Base-by-base conservation (phyloP, 2,888 invertebrate species). In the Stramonita haemastoma region DNA sequence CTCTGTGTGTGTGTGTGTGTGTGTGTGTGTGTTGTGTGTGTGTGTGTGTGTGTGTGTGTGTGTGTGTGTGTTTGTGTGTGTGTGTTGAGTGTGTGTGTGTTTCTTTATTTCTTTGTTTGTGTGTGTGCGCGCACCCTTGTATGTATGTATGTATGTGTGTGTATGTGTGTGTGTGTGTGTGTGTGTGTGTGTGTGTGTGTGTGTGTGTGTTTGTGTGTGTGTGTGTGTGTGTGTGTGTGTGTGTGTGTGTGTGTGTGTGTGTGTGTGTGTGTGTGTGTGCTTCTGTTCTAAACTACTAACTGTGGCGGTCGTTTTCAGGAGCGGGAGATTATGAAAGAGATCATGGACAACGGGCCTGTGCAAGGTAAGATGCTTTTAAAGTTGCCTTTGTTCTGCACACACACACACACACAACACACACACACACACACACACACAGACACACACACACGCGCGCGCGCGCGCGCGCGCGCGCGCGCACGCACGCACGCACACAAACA, bases 291-390 rank as follows among this genome's bases (percentile, higher is more conserved):
- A 46, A 46, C 46, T 5, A 46, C 8, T 2, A 46, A 46, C 46
- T 46, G 46, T 46, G 46, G n/a, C 8, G 73, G n/a, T 22, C n/a
- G 26, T 19, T 87, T 87, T 19, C 92, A 95, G 95, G 97, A 97
- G 92, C 97, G 97, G n/a, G 98, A 98, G 94, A 98, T 99, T 93
- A 98, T 98, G 98, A 97, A 97, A 89, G 99, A 99, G 95, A 98
- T 99, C 88, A 97, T 97, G 96, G 97, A 97, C 86, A 98, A 98
- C 83, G 99, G 99, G 86, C 99, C 99, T 0, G 98, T 99, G 0
- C 99, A 99, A 97, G 98, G 95, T 95, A 93, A 46, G 89, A 73
- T 6, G 26, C 73, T n/a, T 46, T 46, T 46, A 46, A 46, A 46
- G 2, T 8, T 46, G 46, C 46, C 46, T 46, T 46, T 46, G 46